Base-by-base conservation (phyloP, 1,140 invertebrate genomes). In the Pararge aegeria region DNA sequence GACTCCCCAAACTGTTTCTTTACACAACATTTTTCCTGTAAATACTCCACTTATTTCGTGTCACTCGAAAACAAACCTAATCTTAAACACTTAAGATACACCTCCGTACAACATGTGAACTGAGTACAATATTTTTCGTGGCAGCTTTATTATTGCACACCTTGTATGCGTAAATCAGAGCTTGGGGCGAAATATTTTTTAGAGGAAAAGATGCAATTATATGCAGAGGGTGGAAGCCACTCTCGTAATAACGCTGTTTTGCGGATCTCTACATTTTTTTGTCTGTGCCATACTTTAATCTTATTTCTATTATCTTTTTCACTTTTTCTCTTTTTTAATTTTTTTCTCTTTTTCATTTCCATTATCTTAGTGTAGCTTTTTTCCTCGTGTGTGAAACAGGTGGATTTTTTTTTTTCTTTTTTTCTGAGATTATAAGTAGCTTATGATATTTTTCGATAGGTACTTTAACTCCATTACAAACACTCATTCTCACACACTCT, bases 131-230 rank as follows among this genome's bases (percentile, higher is more conserved):
- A 88, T 80, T 88, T 83, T 83, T 68, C 74, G 69, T 72, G 77
- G 70, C 76, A 65, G 73, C 75, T 64, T 86, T 86, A 87, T 86
- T 84, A 83, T 82, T 83, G 78, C 78, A 83, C 80, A 84, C 81
- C 83, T 83, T 82, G 82, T 80, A 86, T 81, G 81, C 86, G 82
- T 87, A 89, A 87, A 89, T 87, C 86, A 87, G 76, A 61, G 80
- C 80, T 71, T 49, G 68, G 61, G 73, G 82, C 78, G 60, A 73
- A 69, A 68, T 67, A 82, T 80, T 85, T 78, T 80, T 80, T 72
- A 84, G 69, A 78, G 68, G 78, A 83, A 81, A 82, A 87, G 76
- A 88, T 81, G 82, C 82, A 85, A 87, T 84, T 83, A 85, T 83
- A 83, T 80, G 79, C 78, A 87, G 78, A 79, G 65, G 55, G 68